Evolutionary conservation across 2,888 invertebrate genomes (phyloP).

Genomic region (Anorthoa munda): DNA sequence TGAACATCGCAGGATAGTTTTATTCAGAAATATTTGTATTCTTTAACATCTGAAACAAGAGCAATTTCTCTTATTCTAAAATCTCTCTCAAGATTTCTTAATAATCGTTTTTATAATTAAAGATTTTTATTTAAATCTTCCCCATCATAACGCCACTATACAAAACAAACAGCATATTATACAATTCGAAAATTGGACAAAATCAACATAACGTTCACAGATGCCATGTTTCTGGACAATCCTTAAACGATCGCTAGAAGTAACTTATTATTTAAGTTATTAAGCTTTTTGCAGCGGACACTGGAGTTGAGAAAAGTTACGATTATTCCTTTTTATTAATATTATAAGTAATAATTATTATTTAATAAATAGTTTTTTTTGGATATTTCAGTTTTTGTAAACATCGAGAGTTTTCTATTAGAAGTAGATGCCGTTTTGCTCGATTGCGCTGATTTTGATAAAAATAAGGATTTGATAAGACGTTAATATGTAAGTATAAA

Average conservation of each 20-base stretch:
- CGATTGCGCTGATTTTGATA: constrained; percentile 41
- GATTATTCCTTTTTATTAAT: constrained; percentile 41
- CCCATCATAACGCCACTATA: constrained; percentile 67
- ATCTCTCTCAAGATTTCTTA: constrained; percentile 19
- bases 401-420: constrained; percentile 64
- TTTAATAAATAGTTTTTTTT: constrained; percentile 50
- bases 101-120: constrained; percentile 8
- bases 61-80: background rate
- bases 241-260: constrained; percentile 60
- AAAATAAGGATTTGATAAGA: too few species aligned
- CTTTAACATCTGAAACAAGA: background rate
- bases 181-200: constrained; percentile 74
- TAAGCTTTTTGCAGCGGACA: constrained; percentile 64
- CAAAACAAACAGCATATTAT: constrained; percentile 71
- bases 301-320: constrained; percentile 56
- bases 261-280: constrained; percentile 57
- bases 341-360: constrained; percentile 24
- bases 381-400: constrained; percentile 62
- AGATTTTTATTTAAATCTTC: constrained; percentile 33
- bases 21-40: constrained; percentile 20
- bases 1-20: constrained; percentile 7
- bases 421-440: constrained; percentile 49
- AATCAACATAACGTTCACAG: constrained; percentile 64
- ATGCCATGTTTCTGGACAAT: constrained; percentile 63
- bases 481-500: background rate